phyloP scores from a whole-genome alignment of 2,797 vertebrate species.

The Rachycentron canadum region DNA sequence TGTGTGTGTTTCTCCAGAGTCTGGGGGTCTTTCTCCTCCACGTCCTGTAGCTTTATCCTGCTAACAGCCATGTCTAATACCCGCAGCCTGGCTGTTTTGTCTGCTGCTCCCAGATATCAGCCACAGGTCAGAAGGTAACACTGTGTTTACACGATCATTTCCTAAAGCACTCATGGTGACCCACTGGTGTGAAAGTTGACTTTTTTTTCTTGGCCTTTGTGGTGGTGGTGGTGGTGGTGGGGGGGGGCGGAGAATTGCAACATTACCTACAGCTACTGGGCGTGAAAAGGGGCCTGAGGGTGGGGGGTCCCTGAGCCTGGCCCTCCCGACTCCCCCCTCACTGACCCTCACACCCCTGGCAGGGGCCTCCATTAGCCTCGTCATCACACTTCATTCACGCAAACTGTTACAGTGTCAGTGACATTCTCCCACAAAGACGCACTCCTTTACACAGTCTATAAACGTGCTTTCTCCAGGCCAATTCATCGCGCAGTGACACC shows the following conservation, averaged over 20 bases:
- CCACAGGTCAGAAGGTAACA: conserved; percentile 96
- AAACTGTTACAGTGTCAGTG: conserved; percentile 92
- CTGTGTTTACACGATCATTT: conserved; percentile 95
- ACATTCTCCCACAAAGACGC: conserved; percentile 93
- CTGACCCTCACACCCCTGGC: conserved; percentile 75
- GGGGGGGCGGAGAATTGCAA: conserved; percentile 86
- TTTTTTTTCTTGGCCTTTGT: conserved; percentile 88
- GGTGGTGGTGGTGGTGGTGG: background rate
- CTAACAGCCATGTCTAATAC: conserved; percentile 96
- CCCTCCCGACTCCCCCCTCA: conserved; percentile 55
- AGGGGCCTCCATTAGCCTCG: conserved; percentile 88
- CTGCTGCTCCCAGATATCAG: conserved; percentile 89
- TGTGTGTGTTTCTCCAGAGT: conserved; percentile 72
- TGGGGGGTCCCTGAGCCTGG: conserved; percentile 88
- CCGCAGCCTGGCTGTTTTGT: conserved; percentile 89
- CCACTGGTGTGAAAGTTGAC: conserved; percentile 91
- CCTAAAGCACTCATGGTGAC: conserved; percentile 93
- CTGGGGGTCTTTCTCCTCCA: conserved; percentile 78
- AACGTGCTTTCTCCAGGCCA: conserved; percentile 90
- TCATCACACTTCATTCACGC: conserved; percentile 92
- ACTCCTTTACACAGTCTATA: conserved; percentile 96
- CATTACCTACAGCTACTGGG: conserved; percentile 93
- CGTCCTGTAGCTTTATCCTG: conserved; percentile 85
- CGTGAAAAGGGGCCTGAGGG: conserved; percentile 89
- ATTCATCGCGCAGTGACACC: conserved; percentile 89